These are phyloP conservation scores for Frankliniella intonsa DNA, from an alignment of 2,888 invertebrate species.

Conservation along the genomic window DNA sequence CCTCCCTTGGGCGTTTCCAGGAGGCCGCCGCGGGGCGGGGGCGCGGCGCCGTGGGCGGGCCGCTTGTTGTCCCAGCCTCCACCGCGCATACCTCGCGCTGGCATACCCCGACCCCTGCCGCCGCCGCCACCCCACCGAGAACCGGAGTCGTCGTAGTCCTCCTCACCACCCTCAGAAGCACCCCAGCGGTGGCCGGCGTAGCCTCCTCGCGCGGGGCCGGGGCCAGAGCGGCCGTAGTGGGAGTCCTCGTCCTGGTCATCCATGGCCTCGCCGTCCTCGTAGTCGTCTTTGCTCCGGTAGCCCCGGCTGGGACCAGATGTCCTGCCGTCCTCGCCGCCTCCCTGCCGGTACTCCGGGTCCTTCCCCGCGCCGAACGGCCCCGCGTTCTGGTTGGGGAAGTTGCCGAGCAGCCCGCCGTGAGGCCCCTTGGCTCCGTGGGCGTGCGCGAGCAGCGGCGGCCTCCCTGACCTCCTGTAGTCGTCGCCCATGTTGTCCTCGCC, in stretches of 20 bases:
- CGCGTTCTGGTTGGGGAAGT: not conserved
- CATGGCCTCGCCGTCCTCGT: not conserved
- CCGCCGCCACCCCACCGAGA: not conserved
- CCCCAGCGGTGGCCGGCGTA: conserved; percentile 2
- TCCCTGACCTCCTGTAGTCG: not conserved
- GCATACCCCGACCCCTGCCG: not conserved
- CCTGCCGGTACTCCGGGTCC: not conserved
- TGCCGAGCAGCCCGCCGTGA: conserved; percentile 2
- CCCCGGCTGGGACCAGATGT: not conserved
- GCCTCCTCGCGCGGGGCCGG: not conserved
- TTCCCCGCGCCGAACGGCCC: not conserved
- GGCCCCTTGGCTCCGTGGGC: not conserved
- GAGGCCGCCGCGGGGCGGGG: conserved; percentile 40
- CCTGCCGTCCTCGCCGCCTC: not conserved
- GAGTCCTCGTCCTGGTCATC: conserved; percentile 7
- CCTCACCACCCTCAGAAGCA: not conserved
- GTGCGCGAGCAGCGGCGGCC: not conserved
- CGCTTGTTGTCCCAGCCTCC: conserved; percentile 10
- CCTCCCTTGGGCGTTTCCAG: conserved; percentile 35
- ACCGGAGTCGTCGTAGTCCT: not conserved
- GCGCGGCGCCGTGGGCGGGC: conserved; percentile 29
- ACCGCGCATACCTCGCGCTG: not conserved
- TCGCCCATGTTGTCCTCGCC: not conserved
- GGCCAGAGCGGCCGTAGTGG: not conserved
- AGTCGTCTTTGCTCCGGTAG: not conserved